Percentiles rank a stretch among this genome's conserved stretches.
Conservation (phyloP, 2,888 invertebrate genomes). For the Nesidiocoris tenuis region DNA sequence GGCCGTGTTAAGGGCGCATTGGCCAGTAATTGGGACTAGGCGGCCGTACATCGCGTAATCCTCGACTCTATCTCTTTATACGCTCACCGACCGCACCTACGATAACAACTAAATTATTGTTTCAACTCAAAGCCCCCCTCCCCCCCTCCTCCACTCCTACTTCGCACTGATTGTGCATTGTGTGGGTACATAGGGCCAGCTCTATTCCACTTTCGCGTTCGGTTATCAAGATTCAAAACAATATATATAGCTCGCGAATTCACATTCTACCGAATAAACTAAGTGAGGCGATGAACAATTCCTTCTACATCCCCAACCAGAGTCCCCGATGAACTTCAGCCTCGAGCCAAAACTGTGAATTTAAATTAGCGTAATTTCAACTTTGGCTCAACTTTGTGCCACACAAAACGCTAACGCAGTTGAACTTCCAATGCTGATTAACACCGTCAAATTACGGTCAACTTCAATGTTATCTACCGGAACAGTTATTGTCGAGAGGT, state of each 20-base stretch:
- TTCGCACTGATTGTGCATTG: not conserved
- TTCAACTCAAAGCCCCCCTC: slow-evolving; percentile 32
- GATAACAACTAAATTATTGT: slow-evolving; percentile 42
- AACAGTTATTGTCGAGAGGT: too few relatives aligned
- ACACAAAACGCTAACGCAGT: not conserved
- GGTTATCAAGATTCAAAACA: slow-evolving; percentile 25
- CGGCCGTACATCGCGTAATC: slow-evolving; percentile 37
- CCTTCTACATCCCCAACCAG: not conserved
- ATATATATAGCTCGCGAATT: slow-evolving; percentile 19
- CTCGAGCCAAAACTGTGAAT: not conserved
- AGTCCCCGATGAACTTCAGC: too few relatives aligned
- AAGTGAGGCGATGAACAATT: slow-evolving; percentile 9
- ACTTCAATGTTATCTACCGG: too few relatives aligned
- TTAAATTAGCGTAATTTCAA: not conserved
- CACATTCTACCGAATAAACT: slow-evolving; percentile 12
- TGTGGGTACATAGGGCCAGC: slow-evolving; percentile 1
- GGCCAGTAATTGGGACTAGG: slow-evolving; percentile 36
- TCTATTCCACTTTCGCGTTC: not conserved
- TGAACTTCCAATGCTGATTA: not conserved
- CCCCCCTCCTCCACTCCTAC: slow-evolving; percentile 1
- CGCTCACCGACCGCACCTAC: slow-evolving; percentile 40
- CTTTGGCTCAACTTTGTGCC: not conserved
- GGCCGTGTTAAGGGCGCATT: slow-evolving; percentile 9
- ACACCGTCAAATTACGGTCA: not conserved
- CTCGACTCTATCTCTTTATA: slow-evolving; percentile 38